These are phyloP conservation scores for Saccostrea echinata DNA, from an alignment of 1,140 invertebrate species.

Conservation along the genomic window DNA sequence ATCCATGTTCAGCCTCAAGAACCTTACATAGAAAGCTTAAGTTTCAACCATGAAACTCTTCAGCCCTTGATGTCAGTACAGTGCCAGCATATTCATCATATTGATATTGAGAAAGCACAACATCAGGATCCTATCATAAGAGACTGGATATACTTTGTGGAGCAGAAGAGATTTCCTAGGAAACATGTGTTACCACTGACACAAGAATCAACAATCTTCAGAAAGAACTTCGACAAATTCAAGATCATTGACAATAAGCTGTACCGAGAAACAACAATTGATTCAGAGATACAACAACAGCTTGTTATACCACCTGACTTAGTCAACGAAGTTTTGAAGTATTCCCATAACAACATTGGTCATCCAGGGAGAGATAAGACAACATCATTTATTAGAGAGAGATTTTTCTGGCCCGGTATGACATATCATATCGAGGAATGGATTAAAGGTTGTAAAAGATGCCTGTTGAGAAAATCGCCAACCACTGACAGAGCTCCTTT, in stretches of 20 bases:
- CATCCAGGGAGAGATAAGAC: too few relatives aligned
- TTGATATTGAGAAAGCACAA: too few relatives aligned
- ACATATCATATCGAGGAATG: constrained; percentile 32
- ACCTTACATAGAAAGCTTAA: constrained; percentile 1
- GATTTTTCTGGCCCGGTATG: constrained; percentile 55
- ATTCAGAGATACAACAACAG: constrained; percentile 8
- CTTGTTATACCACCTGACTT: constrained; percentile 27
- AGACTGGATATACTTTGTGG: too few relatives aligned
- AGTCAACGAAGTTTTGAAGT: background rate
- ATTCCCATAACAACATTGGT: constrained; percentile 52
- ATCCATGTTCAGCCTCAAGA: constrained; percentile 8
- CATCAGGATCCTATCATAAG: too few relatives aligned
- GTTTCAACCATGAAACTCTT: background rate
- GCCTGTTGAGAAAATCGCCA: too few relatives aligned
- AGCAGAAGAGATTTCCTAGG: too few relatives aligned
- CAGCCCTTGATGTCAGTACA: constrained; percentile 12
- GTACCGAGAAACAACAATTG: too few relatives aligned
- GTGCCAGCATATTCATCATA: background rate
- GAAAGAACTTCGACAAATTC: too few relatives aligned
- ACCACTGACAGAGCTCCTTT: too few relatives aligned
- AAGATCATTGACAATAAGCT: too few relatives aligned
- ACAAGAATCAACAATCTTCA: too few relatives aligned
- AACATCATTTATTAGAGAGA: constrained; percentile 19
- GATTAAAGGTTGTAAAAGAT: constrained; percentile 45
- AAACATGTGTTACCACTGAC: too few relatives aligned